Base-by-base conservation (phyloP, 2,888 invertebrate species). In the Trachelus troglodyta region DNA sequence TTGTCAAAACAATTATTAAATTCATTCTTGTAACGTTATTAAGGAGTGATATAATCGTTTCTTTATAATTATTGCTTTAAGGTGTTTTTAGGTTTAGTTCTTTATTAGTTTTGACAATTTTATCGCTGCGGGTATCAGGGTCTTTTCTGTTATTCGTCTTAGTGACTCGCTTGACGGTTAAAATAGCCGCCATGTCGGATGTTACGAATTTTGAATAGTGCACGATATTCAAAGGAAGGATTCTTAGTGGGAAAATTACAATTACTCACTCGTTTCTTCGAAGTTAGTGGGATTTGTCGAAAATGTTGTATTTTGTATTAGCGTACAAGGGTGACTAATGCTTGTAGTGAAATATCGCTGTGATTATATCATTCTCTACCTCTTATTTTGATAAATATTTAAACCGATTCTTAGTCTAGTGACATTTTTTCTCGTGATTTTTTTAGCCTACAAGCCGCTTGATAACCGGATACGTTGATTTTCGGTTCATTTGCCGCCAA, bases 401-500 rank as follows among this genome's bases (percentile, higher is more conserved):
- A 56, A 56, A 56, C 23, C 2, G 2, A 23, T 9, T 23, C 2
- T 56, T 56, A 56, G 56, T 23, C 56, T 56, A 56, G 56, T 56
- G 56, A 56, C 23, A 56, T 56, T 56, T 56, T 56, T 56, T 23
- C 23, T 56, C 56, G 6, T 23, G 2, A 56, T 23, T 56, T 40
- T 11, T 23, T 3, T 56, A 56, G 1, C 3, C 9, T 56, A 56
- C 56, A 56, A 56, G 56, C 9, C 23, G 56, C 15, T 15, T 23
- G 23, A 56, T 23, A 56, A 56, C 79, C 79, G 79, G 79, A 81
- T 80, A 79, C 79, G 76, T 79, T 81, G 78, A 77, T 77, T 82
- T 81, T 84, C 77, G 56, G 80, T 80, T 85, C 84, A 79, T 86
- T 88, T 88, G 85, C 87, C 87, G 87, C 87, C 87, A 88, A 88